A percentile compares a stretch with the other conserved stretches of the same genome.
Evolutionary conservation across 2,113 vertebrate species (phyloP).

Genomic region (Phyllostomus hastatus): DNA sequence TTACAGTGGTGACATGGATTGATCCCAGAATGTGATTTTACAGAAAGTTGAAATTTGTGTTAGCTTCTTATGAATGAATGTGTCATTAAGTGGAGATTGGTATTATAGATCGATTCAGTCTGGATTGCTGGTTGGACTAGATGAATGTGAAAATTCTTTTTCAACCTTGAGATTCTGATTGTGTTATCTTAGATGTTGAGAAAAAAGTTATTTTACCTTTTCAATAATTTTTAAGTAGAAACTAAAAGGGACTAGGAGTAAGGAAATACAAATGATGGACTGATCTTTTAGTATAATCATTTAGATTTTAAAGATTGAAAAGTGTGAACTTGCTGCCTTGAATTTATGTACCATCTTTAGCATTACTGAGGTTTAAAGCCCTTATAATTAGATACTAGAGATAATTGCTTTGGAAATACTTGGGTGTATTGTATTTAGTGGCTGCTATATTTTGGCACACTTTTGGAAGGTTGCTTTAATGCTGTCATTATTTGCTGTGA

Average conservation of each 20-base stretch:
- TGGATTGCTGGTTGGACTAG: slow-evolving; percentile 40
- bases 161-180: slow-evolving; percentile 4
- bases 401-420: slow-evolving; percentile 35
- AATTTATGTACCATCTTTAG: slow-evolving; percentile 29
- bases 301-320: slow-evolving; percentile 45
- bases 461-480: slow-evolving; percentile 39
- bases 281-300: slow-evolving; percentile 18
- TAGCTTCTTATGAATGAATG: slow-evolving; percentile 13
- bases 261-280: slow-evolving; percentile 19
- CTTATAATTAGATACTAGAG: slow-evolving; percentile 40
- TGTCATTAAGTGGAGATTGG: slow-evolving; percentile 18
- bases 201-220: slow-evolving; percentile 35
- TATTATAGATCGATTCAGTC: slow-evolving; percentile 14
- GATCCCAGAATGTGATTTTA: slow-evolving; percentile 33
- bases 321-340: background rate
- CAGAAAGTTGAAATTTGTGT: slow-evolving; percentile 43
- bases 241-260: slow-evolving; percentile 27
- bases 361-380: slow-evolving; percentile 26
- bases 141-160: slow-evolving; percentile 22
- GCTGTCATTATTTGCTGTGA: slow-evolving; percentile 9
- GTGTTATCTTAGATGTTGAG: slow-evolving; percentile 13
- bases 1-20: background rate
- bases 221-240: background rate
- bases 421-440: slow-evolving; percentile 27
- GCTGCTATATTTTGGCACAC: slow-evolving; percentile 21